A percentile compares a stretch with the other conserved stretches of the same genome.
phyloP scores from a whole-genome alignment of 2,888 invertebrate genomes.

The Nephrotoma flavescens region DNA sequence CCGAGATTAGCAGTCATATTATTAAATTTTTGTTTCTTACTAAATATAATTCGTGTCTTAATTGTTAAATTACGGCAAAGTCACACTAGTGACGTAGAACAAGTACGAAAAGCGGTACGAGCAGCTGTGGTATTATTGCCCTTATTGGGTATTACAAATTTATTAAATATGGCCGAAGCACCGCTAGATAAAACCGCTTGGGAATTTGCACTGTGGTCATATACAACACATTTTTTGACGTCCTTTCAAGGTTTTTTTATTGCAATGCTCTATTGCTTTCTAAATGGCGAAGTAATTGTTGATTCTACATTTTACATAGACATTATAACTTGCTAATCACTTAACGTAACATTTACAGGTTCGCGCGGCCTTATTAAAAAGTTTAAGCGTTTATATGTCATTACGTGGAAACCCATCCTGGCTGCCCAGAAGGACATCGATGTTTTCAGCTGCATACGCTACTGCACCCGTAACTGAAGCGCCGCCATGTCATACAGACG shows the following conservation, averaged over 20 bases:
- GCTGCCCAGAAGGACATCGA: conserved; percentile 28
- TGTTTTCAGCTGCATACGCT: conserved; percentile 29
- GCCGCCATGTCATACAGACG: conserved; percentile 7
- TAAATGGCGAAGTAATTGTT: conserved; percentile 63
- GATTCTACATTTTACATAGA: background rate
- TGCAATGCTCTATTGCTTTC: conserved; percentile 65
- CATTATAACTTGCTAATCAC: background rate
- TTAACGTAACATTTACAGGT: conserved; percentile 23
- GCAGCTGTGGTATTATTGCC: conserved; percentile 68
- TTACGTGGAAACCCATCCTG: conserved; percentile 30
- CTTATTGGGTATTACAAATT: conserved; percentile 65
- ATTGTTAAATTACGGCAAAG: conserved; percentile 59
- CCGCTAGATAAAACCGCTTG: conserved; percentile 49
- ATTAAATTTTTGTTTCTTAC: conserved; percentile 59
- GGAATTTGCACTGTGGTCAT: conserved; percentile 67
- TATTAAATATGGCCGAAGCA: conserved; percentile 55
- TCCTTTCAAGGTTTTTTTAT: conserved; percentile 77
- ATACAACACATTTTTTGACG: conserved; percentile 60
- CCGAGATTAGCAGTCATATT: conserved; percentile 65
- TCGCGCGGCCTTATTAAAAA: conserved; percentile 32
- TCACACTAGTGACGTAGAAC: conserved; percentile 57
- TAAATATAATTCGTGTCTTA: conserved; percentile 66
- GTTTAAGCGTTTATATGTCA: conserved; percentile 32
- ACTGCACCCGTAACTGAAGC: conserved; percentile 30
- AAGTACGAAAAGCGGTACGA: conserved; percentile 63